phyloP scores from a whole-genome alignment of 64 coral and sea anemone genomes.

The Trachythela sp. region DNA sequence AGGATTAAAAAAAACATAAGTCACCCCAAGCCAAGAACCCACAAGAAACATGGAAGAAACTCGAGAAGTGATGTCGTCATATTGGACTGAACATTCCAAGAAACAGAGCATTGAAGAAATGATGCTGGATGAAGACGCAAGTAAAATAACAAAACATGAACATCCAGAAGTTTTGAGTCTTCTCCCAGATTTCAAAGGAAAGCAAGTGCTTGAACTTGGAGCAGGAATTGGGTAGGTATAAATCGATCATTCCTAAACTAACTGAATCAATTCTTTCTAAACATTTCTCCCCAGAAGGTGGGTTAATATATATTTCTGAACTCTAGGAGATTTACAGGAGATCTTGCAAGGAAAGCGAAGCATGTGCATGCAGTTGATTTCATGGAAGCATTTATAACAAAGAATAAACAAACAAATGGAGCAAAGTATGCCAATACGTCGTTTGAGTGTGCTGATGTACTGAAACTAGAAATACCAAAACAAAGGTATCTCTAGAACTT shows the following conservation, averaged over 20 bases:
- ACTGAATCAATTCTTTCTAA: not conserved
- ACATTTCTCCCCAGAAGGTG: not conserved
- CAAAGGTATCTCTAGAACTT: conserved; percentile 29
- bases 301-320: not conserved
- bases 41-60: not conserved
- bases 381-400: conserved; percentile 73
- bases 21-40: not conserved
- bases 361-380: conserved; percentile 89
- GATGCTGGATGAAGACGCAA: conserved; percentile 71
- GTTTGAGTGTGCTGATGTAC: conserved; percentile 75
- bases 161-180: conserved; percentile 69
- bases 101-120: conserved; percentile 70
- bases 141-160: conserved; percentile 54
- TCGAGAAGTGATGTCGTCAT: conserved; percentile 64
- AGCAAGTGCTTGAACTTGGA: conserved; percentile 64
- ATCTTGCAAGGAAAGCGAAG: conserved; percentile 54
- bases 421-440: conserved; percentile 64
- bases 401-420: conserved; percentile 69
- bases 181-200: conserved; percentile 47
- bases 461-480: conserved; percentile 52
- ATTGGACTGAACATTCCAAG: conserved; percentile 66
- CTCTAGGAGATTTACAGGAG: conserved; percentile 66
- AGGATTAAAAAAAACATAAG: too few species aligned
- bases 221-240: conserved; percentile 79
- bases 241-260: not conserved